Percentiles rank a stretch among this genome's conserved stretches.
Conservation (phyloP, 2,888 invertebrate species). For the Perizoma affinitatum region DNA sequence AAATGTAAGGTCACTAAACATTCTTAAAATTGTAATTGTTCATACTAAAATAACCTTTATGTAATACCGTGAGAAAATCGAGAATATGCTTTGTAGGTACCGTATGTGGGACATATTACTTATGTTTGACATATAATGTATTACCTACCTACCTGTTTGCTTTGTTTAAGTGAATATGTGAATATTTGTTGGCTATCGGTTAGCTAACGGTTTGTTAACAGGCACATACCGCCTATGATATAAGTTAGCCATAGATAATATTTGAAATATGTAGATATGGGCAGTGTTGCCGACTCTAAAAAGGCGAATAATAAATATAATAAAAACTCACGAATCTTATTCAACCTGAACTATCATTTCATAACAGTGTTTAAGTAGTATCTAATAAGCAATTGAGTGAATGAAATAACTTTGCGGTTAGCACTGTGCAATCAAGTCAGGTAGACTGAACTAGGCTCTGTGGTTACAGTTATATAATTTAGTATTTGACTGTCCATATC, state of each 20-base stretch:
- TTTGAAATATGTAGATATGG: no score
- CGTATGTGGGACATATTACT: slow-evolving; percentile 36
- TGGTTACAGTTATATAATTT: slow-evolving; percentile 28
- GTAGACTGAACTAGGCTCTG: slow-evolving; percentile 32
- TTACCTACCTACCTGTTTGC: slow-evolving; percentile 21
- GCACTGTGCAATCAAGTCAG: slow-evolving; percentile 21
- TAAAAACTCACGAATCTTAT: no score
- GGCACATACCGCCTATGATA: background rate
- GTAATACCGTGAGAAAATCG: slow-evolving; percentile 38
- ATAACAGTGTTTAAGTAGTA: slow-evolving; percentile 2
- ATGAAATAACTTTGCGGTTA: slow-evolving; percentile 31
- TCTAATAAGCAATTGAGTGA: slow-evolving; percentile 11
- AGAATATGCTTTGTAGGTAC: slow-evolving; percentile 16
- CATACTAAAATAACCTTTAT: slow-evolving; percentile 33
- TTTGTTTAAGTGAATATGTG: slow-evolving; percentile 21
- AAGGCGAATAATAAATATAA: no score
- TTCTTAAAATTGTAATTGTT: slow-evolving; percentile 30
- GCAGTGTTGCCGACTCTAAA: no score
- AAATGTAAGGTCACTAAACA: slow-evolving; percentile 30
- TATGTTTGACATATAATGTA: slow-evolving; percentile 25
- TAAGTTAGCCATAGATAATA: background rate
- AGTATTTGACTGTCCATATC: background rate
- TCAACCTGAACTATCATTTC: background rate
- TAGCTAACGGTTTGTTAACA: slow-evolving; percentile 25
- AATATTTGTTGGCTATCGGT: slow-evolving; percentile 17